Base-by-base conservation (phyloP, 2,113 vertebrate species). In the Gorsachius goisagi region DNA sequence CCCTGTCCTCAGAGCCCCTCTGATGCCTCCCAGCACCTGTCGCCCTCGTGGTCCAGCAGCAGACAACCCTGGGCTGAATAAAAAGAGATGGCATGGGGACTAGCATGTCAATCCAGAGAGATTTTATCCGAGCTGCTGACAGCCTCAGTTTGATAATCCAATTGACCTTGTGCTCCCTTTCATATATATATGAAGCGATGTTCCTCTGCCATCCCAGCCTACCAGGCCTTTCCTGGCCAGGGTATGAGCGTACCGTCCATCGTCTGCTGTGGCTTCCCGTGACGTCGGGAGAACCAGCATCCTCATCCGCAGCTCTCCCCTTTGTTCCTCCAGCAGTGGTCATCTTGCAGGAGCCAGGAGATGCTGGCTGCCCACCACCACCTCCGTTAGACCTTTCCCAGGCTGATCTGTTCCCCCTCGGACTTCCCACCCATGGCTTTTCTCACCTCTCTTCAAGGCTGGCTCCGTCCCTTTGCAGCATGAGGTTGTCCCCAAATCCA, bases 41-140 rank as follows among this genome's bases (percentile, higher is more conserved):
- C 0, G 0, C 41, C 58, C 21, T 9, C 0, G 0, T 28, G 39
- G 49, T 60, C 62, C 67, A 64, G 58, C 66, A 92, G 53, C 3
- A 8, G 33, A 47, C 17, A 78, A 67, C 20, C 71, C 73, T 2
- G 2, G 47, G n/a, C 56, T 59, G 55, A 64, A 10, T 67, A 71
- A 45, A n/a, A 35, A 49, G 67, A 63, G 18, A 30, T 15, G 4
- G 37, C 35, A 4, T 11, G 39, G 24, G 41, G 55, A 56, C 35
- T 28, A 6, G 19, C 41, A 50, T 0, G 1, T 74, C 72, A 66
- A 7, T 58, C 41, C 68, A 39, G 23, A 62, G 49, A 26, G 63
- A 52, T 89, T 77, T 35, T 33, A 85, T 23, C 66, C 0, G 2
- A 68, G 53, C 1, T 86, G 59, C 68, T 85, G 89, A 90, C 75